A percentile compares a stretch with the other conserved stretches of the same genome.
Conservation (phyloP, 2,797 vertebrate species). For the Morelia viridis region DNA sequence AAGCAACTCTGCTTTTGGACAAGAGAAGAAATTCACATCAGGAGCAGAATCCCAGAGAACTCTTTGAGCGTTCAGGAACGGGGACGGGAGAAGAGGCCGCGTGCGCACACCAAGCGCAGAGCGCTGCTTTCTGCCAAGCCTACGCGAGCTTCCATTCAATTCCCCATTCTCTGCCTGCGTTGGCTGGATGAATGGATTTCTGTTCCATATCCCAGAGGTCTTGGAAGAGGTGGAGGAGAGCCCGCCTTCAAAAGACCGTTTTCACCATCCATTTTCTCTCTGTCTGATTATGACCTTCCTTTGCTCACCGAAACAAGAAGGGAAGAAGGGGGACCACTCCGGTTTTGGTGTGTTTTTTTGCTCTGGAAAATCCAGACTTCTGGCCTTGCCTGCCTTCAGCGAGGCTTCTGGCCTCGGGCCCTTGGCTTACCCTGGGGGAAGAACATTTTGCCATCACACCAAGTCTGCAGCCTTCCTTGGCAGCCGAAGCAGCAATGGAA, state of each 20-base stretch:
- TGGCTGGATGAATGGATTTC: background rate
- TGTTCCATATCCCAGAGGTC: background rate
- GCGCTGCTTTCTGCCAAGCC: background rate
- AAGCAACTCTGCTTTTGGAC: no score
- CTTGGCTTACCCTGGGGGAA: background rate
- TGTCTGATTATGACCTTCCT: background rate
- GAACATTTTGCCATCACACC: background rate
- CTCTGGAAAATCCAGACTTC: background rate
- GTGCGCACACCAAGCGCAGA: background rate
- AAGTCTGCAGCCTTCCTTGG: background rate
- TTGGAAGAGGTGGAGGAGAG: background rate
- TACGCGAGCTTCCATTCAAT: background rate
- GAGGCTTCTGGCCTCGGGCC: background rate
- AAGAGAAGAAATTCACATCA: background rate
- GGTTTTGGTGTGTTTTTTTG: background rate
- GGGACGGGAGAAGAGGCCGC: background rate
- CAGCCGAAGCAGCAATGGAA: constrained; percentile 40
- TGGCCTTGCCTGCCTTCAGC: background rate
- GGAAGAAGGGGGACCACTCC: background rate
- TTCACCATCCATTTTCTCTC: background rate
- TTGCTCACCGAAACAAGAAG: background rate
- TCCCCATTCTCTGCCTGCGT: background rate
- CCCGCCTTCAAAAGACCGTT: background rate
- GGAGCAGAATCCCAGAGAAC: background rate
- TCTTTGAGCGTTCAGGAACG: background rate